Evolutionary conservation across 2,888 invertebrate species (phyloP).

Genomic region (Drosophila austrosaltans): DNA sequence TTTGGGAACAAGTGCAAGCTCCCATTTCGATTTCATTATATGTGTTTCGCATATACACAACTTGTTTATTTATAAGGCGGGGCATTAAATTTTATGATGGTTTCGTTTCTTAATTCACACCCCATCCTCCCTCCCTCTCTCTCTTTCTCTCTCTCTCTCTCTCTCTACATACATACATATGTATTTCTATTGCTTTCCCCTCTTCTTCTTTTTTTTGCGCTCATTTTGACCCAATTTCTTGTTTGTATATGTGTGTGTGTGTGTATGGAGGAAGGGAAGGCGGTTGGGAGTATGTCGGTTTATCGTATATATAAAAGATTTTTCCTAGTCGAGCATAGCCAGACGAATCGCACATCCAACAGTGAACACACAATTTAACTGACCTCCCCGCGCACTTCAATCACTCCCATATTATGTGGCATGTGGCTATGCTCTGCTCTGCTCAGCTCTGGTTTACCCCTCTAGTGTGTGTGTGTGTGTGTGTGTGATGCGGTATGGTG

Average conservation of each 20-base stretch:
- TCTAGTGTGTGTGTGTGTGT: background rate
- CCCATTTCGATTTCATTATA: conserved; percentile 61
- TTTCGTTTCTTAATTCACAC: conserved; percentile 29
- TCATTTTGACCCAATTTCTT: conserved; percentile 50
- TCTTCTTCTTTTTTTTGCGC: conserved; percentile 41
- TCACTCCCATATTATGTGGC: conserved; percentile 22
- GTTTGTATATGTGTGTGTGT: conserved; percentile 1
- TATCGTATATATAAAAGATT: conserved; percentile 12
- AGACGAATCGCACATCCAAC: conserved; percentile 26
- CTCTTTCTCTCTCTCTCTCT: background rate
- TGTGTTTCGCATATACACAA: conserved; percentile 41
- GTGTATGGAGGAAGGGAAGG: background rate
- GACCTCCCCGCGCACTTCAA: background rate
- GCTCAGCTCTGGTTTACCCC: too few species aligned
- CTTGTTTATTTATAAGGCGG: conserved; percentile 60
- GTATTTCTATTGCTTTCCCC: conserved; percentile 21
- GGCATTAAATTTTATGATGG: conserved; percentile 53
- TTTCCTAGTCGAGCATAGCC: conserved; percentile 50
- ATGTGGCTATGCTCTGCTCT: conserved; percentile 14
- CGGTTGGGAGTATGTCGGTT: background rate
- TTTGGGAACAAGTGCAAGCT: conserved; percentile 68
- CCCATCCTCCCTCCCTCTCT: conserved; percentile 23
- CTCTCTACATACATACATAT: too few species aligned
- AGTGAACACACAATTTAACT: background rate
- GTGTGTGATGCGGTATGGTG: background rate